Percentiles rank a stretch among this genome's conserved stretches.
These are phyloP conservation scores for Hippotragus niger DNA, from an alignment of 2,113 vertebrate genomes.

Conservation along the genomic window DNA sequence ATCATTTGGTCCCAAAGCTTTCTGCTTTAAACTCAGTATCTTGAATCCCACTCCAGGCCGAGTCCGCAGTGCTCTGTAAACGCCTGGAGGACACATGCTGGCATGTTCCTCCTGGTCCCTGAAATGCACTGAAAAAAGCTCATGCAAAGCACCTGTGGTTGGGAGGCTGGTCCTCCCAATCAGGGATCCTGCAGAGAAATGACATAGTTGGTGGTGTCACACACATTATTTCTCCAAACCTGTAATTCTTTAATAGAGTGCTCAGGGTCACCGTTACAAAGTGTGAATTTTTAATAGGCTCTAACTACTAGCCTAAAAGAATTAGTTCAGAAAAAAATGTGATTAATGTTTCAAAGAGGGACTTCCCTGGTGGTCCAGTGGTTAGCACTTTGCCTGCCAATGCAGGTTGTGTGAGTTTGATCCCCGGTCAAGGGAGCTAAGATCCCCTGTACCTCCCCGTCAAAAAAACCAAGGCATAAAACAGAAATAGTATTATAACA, in stretches of 20 bases:
- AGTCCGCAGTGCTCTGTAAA: rapidly evolving
- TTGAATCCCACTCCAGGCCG: not conserved
- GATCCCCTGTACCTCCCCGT: not conserved
- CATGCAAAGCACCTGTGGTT: not conserved
- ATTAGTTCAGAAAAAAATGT: constrained; percentile 11
- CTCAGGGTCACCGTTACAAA: not conserved
- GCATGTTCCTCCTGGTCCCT: not conserved
- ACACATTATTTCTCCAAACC: not conserved
- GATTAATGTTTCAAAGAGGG: not conserved
- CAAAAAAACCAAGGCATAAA: not conserved
- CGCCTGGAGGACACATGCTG: not conserved
- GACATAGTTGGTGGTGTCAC: not conserved
- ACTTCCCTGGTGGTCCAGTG: not conserved
- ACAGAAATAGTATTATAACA: not conserved
- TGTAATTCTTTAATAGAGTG: constrained; percentile 1
- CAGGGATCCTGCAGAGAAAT: not conserved
- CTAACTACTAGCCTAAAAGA: constrained; percentile 26
- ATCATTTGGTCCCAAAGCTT: not conserved
- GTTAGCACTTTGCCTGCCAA: not conserved
- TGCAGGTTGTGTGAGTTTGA: not conserved
- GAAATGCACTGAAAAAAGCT: not conserved
- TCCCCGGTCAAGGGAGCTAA: not conserved
- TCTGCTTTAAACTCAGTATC: not conserved
- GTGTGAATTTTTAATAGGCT: constrained; percentile 49
- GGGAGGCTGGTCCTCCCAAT: not conserved